Evolutionary conservation across 2,888 invertebrate genomes (phyloP), one percentile per base, ranked within the genome.

Genomic region (Steinernema scapterisci): DNA sequence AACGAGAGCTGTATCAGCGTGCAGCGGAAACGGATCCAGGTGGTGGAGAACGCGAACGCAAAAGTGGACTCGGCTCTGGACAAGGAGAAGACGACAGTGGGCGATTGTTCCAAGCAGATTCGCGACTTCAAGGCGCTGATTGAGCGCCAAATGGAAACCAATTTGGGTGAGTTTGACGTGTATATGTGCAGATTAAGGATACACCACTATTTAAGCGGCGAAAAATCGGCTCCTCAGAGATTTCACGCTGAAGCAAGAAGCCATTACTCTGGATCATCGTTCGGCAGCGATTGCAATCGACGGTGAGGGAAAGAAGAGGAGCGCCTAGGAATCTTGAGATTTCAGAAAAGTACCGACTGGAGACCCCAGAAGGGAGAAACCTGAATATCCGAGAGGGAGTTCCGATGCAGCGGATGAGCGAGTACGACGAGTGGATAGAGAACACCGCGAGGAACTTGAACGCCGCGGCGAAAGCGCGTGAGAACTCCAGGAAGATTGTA

Each of bases 381-480:
- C 43, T 80, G 31, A 79, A 79, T 51, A 79, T 73, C 70, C 81
- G 84, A 1, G 85, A 84, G 23, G 82, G 82, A 43, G 81, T 81
- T 2, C 85, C 85, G 7, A 75, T 85, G 5, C 84, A 84, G 75
- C 72, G 85, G 72, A 85, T 85, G 85, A 81, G 81, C 56, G 85
- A 85, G 52, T 84, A 85, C 71, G 80, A 81, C 16, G 85, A 85
- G 74, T 85, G 85, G 85, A 82, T 85, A 38, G 85, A 85, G 75
- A 85, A 85, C 76, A 85, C 85, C n/a, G 85, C 84, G 11, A 77
- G 81, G 72, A 85, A 83, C 71, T 73, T 85, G 71, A 85, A 85
- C 71, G 79, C 82, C 70, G 78, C 83, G 2, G 82, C 85, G 7
- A 78, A 82, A 11, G 81, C 84, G 7, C 74, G 85, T 38, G 82